These are phyloP conservation scores for Toxonevra muliebris DNA, from an alignment of 2,888 invertebrate species.

Conservation along the genomic window DNA sequence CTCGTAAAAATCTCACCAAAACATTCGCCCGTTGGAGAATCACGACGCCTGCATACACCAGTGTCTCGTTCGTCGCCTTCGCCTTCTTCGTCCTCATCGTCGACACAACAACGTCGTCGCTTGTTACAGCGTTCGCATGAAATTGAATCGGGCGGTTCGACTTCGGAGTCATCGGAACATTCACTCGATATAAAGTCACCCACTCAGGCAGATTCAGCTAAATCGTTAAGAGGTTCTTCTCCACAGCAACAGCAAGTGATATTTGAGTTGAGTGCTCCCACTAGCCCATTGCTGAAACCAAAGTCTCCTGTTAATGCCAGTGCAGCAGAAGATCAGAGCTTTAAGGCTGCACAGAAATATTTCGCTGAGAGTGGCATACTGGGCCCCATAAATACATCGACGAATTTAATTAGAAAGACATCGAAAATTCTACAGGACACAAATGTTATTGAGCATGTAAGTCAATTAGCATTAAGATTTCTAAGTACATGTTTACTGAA, in stretches of 20 bases:
- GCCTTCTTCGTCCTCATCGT: constrained; percentile 33
- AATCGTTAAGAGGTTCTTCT: neutral
- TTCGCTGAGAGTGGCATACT: constrained; percentile 56
- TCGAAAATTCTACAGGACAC: constrained; percentile 54
- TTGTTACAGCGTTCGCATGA: constrained; percentile 49
- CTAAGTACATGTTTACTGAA: too few species aligned
- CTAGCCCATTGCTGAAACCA: constrained; percentile 27
- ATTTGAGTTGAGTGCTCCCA: constrained; percentile 11
- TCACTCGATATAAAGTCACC: constrained; percentile 34
- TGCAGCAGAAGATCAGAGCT: constrained; percentile 38
- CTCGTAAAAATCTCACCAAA: constrained; percentile 52
- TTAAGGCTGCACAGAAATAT: constrained; percentile 53
- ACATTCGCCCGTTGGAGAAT: constrained; percentile 43
- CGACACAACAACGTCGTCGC: constrained; percentile 46
- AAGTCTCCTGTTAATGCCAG: constrained; percentile 8
- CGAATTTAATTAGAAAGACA: constrained; percentile 49
- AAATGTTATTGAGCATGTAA: constrained; percentile 52
- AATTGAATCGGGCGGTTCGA: constrained; percentile 48
- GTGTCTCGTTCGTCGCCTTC: constrained; percentile 1
- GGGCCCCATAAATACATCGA: constrained; percentile 48
- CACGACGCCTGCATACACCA: constrained; percentile 23
- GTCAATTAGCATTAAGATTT: constrained; percentile 16
- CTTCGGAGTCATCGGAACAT: constrained; percentile 46
- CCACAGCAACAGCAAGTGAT: neutral
- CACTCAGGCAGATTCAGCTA: neutral